These are phyloP conservation scores for Protodeltote pygarga DNA, from an alignment of 2,888 invertebrate species.

Conservation along the genomic window DNA sequence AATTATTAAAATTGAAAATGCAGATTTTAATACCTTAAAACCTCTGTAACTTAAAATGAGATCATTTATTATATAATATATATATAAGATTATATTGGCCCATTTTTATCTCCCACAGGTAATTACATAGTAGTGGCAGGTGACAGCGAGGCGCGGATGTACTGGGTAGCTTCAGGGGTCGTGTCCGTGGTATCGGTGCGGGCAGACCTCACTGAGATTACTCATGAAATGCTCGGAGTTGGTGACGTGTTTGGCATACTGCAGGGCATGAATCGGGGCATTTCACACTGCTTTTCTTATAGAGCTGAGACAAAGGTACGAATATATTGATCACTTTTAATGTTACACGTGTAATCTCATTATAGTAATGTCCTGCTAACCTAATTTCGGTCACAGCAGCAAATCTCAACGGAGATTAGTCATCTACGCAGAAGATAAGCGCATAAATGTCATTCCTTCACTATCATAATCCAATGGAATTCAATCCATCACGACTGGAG, in stretches of 20 bases:
- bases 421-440: too few relatives aligned
- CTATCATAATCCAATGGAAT: too few relatives aligned
- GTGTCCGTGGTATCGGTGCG: conserved; percentile 81
- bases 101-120: conserved; percentile 54
- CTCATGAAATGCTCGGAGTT: conserved; percentile 76
- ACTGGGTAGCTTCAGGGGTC: conserved; percentile 82
- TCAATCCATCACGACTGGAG: too few relatives aligned
- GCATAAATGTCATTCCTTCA: too few relatives aligned
- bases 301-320: conserved; percentile 81
- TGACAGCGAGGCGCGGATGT: conserved; percentile 85
- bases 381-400: too few relatives aligned
- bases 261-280: conserved; percentile 81
- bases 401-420: not conserved
- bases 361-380: too few relatives aligned
- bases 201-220: conserved; percentile 76
- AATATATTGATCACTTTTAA: not conserved
- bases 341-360: too few relatives aligned
- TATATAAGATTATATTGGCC: not conserved
- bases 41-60: too few relatives aligned
- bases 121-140: conserved; percentile 86
- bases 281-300: conserved; percentile 83
- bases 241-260: conserved; percentile 85
- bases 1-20: too few relatives aligned
- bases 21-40: too few relatives aligned
- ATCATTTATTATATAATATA: too few relatives aligned